These are phyloP conservation scores for Microchrysa polita DNA, from an alignment of 2,888 invertebrate species.

Conservation along the genomic window DNA sequence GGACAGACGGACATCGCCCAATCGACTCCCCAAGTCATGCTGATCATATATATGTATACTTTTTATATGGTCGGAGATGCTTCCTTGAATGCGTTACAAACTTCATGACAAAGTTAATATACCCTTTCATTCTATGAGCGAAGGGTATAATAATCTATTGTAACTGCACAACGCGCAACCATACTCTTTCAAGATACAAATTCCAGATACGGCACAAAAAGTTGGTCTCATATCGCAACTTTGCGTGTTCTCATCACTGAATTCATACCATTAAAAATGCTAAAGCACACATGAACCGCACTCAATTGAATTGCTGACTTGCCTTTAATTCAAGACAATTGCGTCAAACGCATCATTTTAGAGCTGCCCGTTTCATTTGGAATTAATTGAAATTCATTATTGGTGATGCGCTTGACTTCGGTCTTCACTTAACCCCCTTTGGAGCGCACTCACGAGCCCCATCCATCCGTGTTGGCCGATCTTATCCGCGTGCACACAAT, in stretches of 20 bases:
- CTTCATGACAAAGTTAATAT: no score
- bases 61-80: no score
- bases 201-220: no score
- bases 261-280: conserved; percentile 5
- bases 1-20: no score
- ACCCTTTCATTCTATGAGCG: no score
- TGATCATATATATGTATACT: no score
- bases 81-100: no score
- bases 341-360: conserved; percentile 47
- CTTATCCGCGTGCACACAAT: neutral
- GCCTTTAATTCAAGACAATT: conserved; percentile 48
- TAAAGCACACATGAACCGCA: conserved; percentile 28
- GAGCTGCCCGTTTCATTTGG: conserved; percentile 36
- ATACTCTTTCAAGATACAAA: no score
- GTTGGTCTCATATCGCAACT: neutral
- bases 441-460: neutral
- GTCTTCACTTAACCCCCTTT: neutral
- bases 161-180: no score
- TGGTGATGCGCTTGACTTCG: conserved; percentile 1
- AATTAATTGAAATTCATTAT: conserved; percentile 49
- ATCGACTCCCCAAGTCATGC: no score
- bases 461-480: neutral
- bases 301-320: conserved; percentile 49
- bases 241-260: conserved; percentile 13
- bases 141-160: no score